Evolutionary conservation across 1,140 invertebrate species (phyloP), one percentile per base, ranked within the genome.

Genomic region (Glossosoma conforme): DNA sequence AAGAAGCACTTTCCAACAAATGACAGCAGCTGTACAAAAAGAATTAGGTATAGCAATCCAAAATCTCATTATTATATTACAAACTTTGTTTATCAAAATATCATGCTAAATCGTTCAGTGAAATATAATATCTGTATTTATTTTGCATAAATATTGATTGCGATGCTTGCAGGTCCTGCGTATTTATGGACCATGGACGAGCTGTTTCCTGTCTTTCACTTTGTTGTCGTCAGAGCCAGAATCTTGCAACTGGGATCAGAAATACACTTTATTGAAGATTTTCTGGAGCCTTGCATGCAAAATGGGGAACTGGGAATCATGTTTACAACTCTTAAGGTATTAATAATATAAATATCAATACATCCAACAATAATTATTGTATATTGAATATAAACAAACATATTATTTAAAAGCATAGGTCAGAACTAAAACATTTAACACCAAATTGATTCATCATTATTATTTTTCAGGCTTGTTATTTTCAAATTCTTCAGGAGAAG

Each of bases 101-200:
- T 15, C 2, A 19, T 19, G 1, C 11, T 40, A 21, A 2, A 18
- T 40, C 15, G 9, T 3, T 19, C 13, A 6, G n/a, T 36, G 9
- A 36, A 36, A 13, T 15, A 17, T 9, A 35, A n/a, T n/a, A n/a
- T n/a, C n/a, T n/a, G n/a, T n/a, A n/a, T n/a, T n/a, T n/a, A n/a
- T 33, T 33, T 11, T 33, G 4, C 11, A 14, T 55, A 25, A 51
- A 18, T 18, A 19, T 40, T 18, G 4, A 13, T 40, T 15, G 15
- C 13, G 15, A 8, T 6, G 11, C 25, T 32, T 46, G 59, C 80
- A 57, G 75, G 71, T 20, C 52, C 71, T 45, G 65, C 75, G 14
- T 87, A 87, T 62, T 63, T 84, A 30, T 89, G 87, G 85, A 85
- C 81, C 58, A 90, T 90, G 85, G 89, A 93, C 68, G 86, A 89